Percentiles rank a stretch among this genome's conserved stretches.
phyloP scores from a whole-genome alignment of 2,113 vertebrate genomes.

The Triplophysa tibetana region DNA sequence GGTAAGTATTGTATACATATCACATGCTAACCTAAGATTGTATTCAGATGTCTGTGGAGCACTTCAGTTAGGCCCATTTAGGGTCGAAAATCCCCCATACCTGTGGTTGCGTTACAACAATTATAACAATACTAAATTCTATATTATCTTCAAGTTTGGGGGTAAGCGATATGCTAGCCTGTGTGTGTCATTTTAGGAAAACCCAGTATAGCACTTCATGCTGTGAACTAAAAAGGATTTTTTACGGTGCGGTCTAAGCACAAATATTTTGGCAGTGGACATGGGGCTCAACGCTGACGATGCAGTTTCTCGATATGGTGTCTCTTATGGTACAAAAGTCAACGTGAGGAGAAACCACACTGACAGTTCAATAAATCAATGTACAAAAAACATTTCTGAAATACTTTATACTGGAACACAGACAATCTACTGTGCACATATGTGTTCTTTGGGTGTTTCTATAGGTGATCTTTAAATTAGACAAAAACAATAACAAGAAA shows the following conservation, averaged over 20 bases:
- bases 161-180: constrained; percentile 7
- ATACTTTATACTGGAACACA: neutral
- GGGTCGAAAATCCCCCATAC: constrained; percentile 33
- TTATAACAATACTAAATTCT: constrained; percentile 25
- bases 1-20: constrained; percentile 64
- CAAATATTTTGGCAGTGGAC: constrained; percentile 56
- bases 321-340: constrained; percentile 48
- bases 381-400: neutral
- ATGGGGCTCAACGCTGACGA: constrained; percentile 41
- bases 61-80: constrained; percentile 63
- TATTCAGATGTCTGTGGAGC: constrained; percentile 67
- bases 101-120: constrained; percentile 31
- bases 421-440: neutral
- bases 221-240: constrained; percentile 42
- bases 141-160: neutral
- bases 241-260: constrained; percentile 47
- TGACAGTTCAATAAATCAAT: constrained; percentile 7
- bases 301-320: constrained; percentile 49
- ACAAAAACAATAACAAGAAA: no score
- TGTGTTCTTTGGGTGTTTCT: neutral
- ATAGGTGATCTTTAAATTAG: neutral
- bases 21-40: constrained; percentile 68
- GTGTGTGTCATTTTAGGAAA: constrained; percentile 3
- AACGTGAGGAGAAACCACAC: constrained; percentile 50
- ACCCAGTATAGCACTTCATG: constrained; percentile 38